Evolutionary conservation across 2,113 vertebrate genomes (phyloP).

Genomic region (Equus przewalskii): DNA sequence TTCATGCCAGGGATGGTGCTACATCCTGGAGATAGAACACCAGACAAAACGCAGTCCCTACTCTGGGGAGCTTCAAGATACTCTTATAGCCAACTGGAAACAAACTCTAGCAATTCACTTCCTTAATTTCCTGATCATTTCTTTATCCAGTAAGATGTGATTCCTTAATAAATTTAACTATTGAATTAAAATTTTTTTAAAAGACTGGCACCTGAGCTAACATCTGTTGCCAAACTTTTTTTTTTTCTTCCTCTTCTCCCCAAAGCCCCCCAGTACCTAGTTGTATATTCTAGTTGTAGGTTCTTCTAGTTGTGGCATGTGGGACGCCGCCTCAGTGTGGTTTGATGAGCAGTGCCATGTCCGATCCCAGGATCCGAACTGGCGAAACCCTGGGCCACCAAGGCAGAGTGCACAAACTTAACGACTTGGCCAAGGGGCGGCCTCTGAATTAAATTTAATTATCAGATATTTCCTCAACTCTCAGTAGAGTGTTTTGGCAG

Average conservation of each 20-base stretch:
- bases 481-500: not conserved
- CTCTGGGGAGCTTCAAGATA: not conserved
- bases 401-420: too few relatives aligned
- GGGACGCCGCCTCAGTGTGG: too few relatives aligned
- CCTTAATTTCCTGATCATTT: not conserved
- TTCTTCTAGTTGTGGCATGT: too few relatives aligned
- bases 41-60: not conserved
- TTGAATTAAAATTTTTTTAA: not conserved
- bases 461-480: not conserved
- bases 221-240: too few relatives aligned
- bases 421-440: too few relatives aligned
- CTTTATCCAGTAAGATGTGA: not conserved
- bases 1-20: not conserved
- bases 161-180: not conserved
- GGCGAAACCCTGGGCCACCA: too few relatives aligned
- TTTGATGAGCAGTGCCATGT: too few relatives aligned
- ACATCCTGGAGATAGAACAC: not conserved
- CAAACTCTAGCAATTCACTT: not conserved
- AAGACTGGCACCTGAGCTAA: too few relatives aligned
- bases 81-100: not conserved
- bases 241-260: too few relatives aligned
- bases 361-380: too few relatives aligned
- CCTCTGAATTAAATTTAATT: constrained; percentile 7
- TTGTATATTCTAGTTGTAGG: too few relatives aligned
- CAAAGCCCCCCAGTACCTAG: too few relatives aligned